Conservation (phyloP, 1,140 invertebrate species). For the Thaumetopoea pityocampa region DNA sequence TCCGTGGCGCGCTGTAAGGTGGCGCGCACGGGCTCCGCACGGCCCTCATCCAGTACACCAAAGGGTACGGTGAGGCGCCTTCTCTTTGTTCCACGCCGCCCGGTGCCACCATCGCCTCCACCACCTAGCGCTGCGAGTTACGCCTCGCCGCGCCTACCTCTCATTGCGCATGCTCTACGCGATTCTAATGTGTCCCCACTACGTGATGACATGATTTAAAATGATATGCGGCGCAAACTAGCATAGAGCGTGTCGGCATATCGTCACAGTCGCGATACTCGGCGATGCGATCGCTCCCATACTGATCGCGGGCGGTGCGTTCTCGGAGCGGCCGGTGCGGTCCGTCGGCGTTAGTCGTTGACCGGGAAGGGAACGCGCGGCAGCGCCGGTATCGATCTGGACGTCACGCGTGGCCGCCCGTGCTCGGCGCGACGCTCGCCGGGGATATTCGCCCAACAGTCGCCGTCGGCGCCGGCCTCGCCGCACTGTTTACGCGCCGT, state of each 20-base stretch:
- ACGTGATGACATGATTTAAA: slow-evolving; percentile 54
- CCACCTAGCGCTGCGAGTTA: slow-evolving; percentile 25
- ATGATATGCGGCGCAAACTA: slow-evolving; percentile 41
- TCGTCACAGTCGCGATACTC: slow-evolving; percentile 28
- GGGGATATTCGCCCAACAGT: slow-evolving; percentile 65
- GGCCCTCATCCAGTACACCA: slow-evolving; percentile 33
- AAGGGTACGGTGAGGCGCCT: slow-evolving; percentile 34
- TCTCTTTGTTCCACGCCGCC: slow-evolving; percentile 52
- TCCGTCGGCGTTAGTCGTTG: slow-evolving; percentile 37
- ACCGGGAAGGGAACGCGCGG: slow-evolving; percentile 54
- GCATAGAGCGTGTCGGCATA: slow-evolving; percentile 30
- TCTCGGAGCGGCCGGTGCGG: slow-evolving; percentile 9
- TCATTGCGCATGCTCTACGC: slow-evolving; percentile 51
- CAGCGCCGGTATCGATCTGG: slow-evolving; percentile 62
- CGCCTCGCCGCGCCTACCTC: slow-evolving; percentile 51
- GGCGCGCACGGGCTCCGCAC: slow-evolving; percentile 36
- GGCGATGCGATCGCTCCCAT: slow-evolving; percentile 24
- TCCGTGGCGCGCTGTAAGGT: slow-evolving; percentile 35
- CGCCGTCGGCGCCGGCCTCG: slow-evolving; percentile 68
- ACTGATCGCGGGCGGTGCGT: slow-evolving; percentile 16
- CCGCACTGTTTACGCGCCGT: slow-evolving; percentile 59
- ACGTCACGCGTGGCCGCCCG: slow-evolving; percentile 56
- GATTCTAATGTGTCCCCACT: slow-evolving; percentile 42
- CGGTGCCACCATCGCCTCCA: slow-evolving; percentile 36
- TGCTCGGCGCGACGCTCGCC: slow-evolving; percentile 61